Evolutionary conservation across 2,113 vertebrate species (phyloP).

Genomic region (Mastomys coucha): DNA sequence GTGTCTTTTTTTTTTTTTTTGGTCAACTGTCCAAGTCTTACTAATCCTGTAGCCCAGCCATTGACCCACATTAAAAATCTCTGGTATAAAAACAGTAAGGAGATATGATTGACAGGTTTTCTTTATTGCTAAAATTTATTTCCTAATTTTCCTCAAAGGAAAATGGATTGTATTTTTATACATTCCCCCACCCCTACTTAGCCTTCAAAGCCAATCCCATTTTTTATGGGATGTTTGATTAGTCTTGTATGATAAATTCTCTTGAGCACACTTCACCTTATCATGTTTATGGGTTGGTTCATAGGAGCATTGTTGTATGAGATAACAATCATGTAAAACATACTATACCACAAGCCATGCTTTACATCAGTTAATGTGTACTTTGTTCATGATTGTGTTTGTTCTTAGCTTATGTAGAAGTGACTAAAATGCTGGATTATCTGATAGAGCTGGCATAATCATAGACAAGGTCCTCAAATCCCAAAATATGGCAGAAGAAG

Average conservation of each 20-base stretch:
- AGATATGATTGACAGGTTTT: background rate
- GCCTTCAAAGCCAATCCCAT: background rate
- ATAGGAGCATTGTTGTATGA: background rate
- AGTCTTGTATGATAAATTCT: background rate
- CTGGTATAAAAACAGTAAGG: background rate
- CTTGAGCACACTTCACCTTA: background rate
- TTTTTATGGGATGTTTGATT: background rate
- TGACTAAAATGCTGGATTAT: background rate
- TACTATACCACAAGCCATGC: background rate
- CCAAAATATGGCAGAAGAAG: background rate
- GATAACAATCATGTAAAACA: background rate
- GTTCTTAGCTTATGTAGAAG: constrained; percentile 11
- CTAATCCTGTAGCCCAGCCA: background rate
- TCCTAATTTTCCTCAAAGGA: background rate
- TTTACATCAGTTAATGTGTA: background rate
- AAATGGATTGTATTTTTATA: background rate
- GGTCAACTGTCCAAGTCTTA: background rate
- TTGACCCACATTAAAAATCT: background rate
- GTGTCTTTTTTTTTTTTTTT: background rate
- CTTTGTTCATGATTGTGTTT: constrained; percentile 5
- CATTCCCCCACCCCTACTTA: too few species aligned
- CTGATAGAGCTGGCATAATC: background rate
- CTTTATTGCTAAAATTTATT: background rate
- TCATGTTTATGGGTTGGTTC: background rate
- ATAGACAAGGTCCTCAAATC: background rate